Percentiles rank a stretch among this genome's conserved stretches.
Evolutionary conservation across 1,140 invertebrate species (phyloP).

Genomic region (Orius insidiosus): DNA sequence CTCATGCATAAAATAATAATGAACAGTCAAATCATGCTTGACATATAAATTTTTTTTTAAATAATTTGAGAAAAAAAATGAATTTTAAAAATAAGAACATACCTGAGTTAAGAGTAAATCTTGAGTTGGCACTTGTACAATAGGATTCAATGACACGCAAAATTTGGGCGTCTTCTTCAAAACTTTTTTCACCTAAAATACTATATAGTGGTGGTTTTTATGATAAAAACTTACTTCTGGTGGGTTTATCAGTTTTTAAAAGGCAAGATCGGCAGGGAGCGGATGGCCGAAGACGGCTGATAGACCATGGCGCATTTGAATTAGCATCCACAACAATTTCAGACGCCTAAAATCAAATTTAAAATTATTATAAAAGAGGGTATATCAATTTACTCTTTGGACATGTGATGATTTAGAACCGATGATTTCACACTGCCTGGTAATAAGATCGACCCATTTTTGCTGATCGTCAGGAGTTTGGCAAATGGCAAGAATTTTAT

Average conservation of each 20-base stretch:
- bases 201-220: not conserved
- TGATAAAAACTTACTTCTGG: conserved; percentile 33
- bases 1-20: conserved; percentile 8
- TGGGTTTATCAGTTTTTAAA: conserved; percentile 27
- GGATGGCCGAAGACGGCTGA: conserved; percentile 27
- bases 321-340: conserved; percentile 22
- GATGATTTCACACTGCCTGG: conserved; percentile 38
- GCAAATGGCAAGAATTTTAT: conserved; percentile 72
- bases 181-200: conserved; percentile 30
- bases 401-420: conserved; percentile 22
- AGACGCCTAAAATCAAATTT: conserved; percentile 10
- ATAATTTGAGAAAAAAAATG: conserved; percentile 8
- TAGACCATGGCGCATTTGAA: conserved; percentile 21
- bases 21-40: conserved; percentile 1
- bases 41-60: no score
- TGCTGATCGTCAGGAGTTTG: conserved; percentile 66
- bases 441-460: conserved; percentile 68
- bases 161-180: conserved; percentile 87
- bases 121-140: conserved; percentile 54
- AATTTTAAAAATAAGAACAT: conserved; percentile 17
- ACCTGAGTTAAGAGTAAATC: conserved; percentile 67
- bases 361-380: not conserved
- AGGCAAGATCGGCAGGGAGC: conserved; percentile 25
- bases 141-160: conserved; percentile 88
- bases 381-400: conserved; percentile 12